phyloP scores from a whole-genome alignment of 1,140 invertebrate genomes.

The Aradophagus sp. region DNA sequence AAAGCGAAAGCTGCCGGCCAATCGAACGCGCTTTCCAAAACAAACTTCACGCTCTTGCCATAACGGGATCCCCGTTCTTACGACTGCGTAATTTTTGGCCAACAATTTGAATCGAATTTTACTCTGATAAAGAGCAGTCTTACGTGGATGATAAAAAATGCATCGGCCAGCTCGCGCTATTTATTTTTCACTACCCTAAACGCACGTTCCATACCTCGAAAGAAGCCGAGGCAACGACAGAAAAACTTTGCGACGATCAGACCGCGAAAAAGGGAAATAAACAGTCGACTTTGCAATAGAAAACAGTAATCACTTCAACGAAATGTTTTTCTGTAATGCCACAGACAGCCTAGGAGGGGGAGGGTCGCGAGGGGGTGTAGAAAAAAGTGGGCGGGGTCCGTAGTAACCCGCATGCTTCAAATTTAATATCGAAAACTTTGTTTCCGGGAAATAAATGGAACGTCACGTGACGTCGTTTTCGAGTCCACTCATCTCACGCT shows the following conservation, averaged over 20 bases:
- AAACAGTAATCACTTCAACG: conserved; percentile 31
- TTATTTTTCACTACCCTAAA: conserved; percentile 29
- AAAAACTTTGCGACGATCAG: conserved; percentile 7
- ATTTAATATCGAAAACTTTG: conserved; percentile 46
- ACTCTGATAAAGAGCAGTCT: no score
- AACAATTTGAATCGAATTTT: no score
- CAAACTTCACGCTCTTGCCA: neutral
- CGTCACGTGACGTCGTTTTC: conserved; percentile 37
- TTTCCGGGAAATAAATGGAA: conserved; percentile 44
- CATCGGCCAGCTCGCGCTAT: conserved; percentile 3
- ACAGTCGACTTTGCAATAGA: conserved; percentile 25
- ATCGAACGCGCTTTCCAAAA: conserved; percentile 22
- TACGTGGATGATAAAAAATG: neutral
- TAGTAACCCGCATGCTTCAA: conserved; percentile 31
- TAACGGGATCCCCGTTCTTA: no score
- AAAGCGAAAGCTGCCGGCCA: conserved; percentile 48
- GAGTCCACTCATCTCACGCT: conserved; percentile 43
- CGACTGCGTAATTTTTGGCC: no score
- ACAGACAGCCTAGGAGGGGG: neutral
- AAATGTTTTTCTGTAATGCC: conserved; percentile 14
- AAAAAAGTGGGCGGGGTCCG: conserved; percentile 3
- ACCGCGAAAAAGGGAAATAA: conserved; percentile 4
- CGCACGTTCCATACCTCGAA: conserved; percentile 7
- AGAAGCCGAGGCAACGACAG: neutral
- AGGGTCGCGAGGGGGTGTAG: no score